Conservation (phyloP, 2,888 invertebrate species). For the Scaptomyza tumidula region DNA sequence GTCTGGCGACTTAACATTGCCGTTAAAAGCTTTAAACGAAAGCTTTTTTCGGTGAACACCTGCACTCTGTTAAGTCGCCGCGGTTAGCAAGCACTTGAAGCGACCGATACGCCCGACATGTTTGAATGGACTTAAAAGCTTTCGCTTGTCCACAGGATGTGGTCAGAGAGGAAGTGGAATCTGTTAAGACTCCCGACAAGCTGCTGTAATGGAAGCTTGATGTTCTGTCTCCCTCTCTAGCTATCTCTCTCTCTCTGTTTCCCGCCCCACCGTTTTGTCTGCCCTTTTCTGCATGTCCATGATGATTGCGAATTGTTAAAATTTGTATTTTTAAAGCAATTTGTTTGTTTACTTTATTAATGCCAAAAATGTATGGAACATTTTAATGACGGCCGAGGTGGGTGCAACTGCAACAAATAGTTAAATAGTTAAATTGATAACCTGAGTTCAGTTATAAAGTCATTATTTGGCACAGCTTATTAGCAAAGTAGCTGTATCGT, state of each 20-base stretch:
- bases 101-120: conserved; percentile 23
- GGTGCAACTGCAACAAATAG: background rate
- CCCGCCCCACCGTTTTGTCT: background rate
- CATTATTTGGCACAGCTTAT: conserved; percentile 1
- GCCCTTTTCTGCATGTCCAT: background rate
- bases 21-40: conserved; percentile 64
- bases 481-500: conserved; percentile 8
- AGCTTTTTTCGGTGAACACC: conserved; percentile 51
- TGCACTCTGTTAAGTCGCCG: conserved; percentile 60
- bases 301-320: conserved; percentile 33
- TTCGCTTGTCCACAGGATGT: conserved; percentile 73
- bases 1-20: conserved; percentile 60
- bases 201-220: conserved; percentile 52
- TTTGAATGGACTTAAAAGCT: conserved; percentile 66
- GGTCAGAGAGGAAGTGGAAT: conserved; percentile 32
- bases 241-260: background rate
- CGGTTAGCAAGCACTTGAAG: conserved; percentile 34
- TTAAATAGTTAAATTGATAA: conserved; percentile 9
- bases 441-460: conserved; percentile 12
- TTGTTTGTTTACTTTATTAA: conserved; percentile 29
- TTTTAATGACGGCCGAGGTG: background rate
- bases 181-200: conserved; percentile 64
- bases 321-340: conserved; percentile 47
- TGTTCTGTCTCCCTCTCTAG: background rate
- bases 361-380: conserved; percentile 12